A percentile compares a stretch with the other conserved stretches of the same genome.
Conservation (phyloP, 2,797 vertebrate species). For the Pteronotus mesoamericanus region DNA sequence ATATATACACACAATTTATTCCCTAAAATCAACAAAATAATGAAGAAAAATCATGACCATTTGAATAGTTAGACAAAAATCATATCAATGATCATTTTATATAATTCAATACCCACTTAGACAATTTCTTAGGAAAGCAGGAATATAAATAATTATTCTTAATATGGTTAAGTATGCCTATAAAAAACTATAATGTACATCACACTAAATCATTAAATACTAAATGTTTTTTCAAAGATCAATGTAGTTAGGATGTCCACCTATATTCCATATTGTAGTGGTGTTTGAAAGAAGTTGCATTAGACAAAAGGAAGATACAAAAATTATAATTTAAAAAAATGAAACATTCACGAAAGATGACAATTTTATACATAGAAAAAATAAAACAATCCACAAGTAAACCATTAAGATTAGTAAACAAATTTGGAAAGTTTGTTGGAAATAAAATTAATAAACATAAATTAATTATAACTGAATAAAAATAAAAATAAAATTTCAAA, state of each 20-base stretch:
- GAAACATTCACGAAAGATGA: not conserved
- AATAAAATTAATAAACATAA: not conserved
- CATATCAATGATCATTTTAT: not conserved
- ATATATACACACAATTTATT: not conserved
- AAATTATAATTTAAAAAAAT: not conserved
- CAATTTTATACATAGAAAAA: not conserved
- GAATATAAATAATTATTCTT: not conserved
- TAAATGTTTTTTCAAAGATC: not conserved
- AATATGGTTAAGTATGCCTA: not conserved
- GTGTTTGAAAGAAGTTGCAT: not conserved
- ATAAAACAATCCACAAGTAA: not conserved
- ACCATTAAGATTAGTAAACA: not conserved
- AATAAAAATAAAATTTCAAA: not conserved
- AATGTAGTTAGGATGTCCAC: not conserved
- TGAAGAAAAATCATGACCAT: not conserved
- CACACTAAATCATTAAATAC: not conserved
- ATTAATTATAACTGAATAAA: not conserved
- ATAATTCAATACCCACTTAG: not conserved
- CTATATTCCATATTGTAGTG: not conserved
- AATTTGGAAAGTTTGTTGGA: not conserved
- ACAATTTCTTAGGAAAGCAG: not conserved
- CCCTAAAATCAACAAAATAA: not conserved
- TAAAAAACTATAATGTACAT: not conserved
- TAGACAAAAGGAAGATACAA: not conserved
- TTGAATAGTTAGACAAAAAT: not conserved